Percentiles rank a stretch among this genome's conserved stretches.
These are phyloP conservation scores for Oncorhynchus masou DNA, from an alignment of 2,113 vertebrate species.

Conservation along the genomic window DNA sequence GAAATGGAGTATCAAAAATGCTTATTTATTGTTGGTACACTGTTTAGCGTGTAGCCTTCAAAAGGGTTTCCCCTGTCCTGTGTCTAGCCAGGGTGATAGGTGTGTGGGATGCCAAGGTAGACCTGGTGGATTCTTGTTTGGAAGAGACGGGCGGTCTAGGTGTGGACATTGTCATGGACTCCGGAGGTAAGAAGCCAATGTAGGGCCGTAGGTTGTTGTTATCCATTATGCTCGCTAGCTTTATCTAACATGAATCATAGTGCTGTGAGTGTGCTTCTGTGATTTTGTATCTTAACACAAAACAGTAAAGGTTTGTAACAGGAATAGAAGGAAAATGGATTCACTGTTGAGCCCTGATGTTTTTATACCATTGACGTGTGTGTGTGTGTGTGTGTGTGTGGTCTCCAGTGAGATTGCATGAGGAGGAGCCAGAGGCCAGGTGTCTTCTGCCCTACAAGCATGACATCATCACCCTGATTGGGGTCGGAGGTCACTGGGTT, in stretches of 20 bases:
- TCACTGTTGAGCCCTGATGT: too few species aligned
- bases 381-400: background rate
- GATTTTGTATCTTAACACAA: background rate
- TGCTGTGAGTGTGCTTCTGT: background rate
- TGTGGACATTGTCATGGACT: constrained; percentile 87
- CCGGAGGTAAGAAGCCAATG: constrained; percentile 78
- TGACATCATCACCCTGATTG: constrained; percentile 87
- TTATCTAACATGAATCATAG: too few species aligned
- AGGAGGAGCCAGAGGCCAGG: constrained; percentile 62
- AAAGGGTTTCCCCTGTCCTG: constrained; percentile 22
- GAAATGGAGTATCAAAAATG: too few species aligned
- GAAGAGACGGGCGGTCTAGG: constrained; percentile 96
- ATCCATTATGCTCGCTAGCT: too few species aligned
- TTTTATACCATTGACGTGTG: too few species aligned
- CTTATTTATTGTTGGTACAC: too few species aligned
- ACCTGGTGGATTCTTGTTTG: constrained; percentile 82
- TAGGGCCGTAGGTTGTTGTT: too few species aligned
- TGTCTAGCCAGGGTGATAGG: constrained; percentile 84
- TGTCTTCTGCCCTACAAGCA: constrained; percentile 86
- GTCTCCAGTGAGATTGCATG: constrained; percentile 77
- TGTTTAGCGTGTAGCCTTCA: too few species aligned
- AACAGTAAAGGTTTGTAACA: too few species aligned
- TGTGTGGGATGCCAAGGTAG: constrained; percentile 72
- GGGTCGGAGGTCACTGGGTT: constrained; percentile 88
- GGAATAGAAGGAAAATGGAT: too few species aligned